Conservation (phyloP, 2,113 vertebrate species). For the Clarias magur region DNA sequence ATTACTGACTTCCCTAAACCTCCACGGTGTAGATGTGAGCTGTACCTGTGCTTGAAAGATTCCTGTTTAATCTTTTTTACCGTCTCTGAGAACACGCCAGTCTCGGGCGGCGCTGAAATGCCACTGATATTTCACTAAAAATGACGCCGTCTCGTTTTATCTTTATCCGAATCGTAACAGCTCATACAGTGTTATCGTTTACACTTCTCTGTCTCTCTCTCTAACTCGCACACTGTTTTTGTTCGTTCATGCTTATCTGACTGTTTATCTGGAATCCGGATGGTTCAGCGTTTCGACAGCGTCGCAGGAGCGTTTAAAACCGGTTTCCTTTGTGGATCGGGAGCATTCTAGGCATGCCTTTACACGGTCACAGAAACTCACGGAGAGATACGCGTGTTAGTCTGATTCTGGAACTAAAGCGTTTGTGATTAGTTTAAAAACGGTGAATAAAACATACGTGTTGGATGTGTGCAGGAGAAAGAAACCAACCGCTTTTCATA, state of each 20-base stretch:
- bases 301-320: background rate
- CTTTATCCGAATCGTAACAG: background rate
- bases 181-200: too few species aligned
- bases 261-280: background rate
- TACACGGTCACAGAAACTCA: background rate
- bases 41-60: too few species aligned
- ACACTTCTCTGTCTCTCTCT: background rate
- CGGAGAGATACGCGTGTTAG: background rate
- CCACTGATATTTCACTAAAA: background rate
- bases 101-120: background rate
- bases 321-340: constrained; percentile 22
- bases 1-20: background rate
- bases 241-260: background rate
- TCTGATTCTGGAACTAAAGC: background rate
- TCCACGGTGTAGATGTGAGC: background rate
- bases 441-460: too few species aligned
- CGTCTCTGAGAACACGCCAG: background rate
- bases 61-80: background rate
- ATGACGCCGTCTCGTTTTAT: background rate
- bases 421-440: too few species aligned
- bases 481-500: too few species aligned
- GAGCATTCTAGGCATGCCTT: constrained; percentile 10
- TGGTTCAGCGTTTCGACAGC: background rate
- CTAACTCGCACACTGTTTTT: background rate
- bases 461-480: too few species aligned